Evolutionary conservation across 2,797 vertebrate genomes (phyloP).

Genomic region (Malurus splendens): DNA sequence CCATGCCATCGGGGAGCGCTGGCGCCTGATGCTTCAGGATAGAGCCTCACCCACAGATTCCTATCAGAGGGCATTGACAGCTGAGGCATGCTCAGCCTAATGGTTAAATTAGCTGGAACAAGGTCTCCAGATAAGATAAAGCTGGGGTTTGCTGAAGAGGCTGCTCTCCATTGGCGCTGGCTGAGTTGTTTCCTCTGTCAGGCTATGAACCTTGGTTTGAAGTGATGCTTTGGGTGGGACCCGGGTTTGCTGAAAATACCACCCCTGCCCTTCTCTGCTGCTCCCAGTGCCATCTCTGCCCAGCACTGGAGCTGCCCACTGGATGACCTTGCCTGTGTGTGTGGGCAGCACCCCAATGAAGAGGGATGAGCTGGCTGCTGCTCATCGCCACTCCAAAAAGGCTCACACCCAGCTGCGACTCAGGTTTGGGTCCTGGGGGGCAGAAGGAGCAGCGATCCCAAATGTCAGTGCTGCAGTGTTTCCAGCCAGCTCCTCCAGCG

Average conservation of each 20-base stretch:
- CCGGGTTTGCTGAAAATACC: background rate
- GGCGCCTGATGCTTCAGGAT: background rate
- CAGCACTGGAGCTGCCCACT: background rate
- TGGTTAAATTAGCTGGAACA: constrained; percentile 20
- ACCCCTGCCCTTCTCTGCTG: background rate
- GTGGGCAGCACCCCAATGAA: background rate
- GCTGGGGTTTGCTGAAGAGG: background rate
- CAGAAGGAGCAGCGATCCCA: background rate
- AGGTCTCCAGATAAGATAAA: constrained; percentile 39
- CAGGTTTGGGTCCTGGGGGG: background rate
- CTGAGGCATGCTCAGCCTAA: background rate
- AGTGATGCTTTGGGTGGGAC: background rate
- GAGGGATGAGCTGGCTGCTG: background rate
- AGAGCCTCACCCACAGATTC: constrained; percentile 17
- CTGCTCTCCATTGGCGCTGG: background rate
- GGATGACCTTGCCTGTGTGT: background rate
- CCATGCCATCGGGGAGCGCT: accelerated
- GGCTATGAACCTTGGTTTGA: background rate
- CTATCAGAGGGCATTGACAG: background rate
- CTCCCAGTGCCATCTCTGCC: background rate
- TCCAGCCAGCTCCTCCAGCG: background rate
- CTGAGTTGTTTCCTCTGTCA: background rate
- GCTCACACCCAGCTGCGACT: accelerated
- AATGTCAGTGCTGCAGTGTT: accelerated
- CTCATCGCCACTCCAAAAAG: background rate